Conservation (phyloP, 2,113 vertebrate species). For the Leptosomus discolor region DNA sequence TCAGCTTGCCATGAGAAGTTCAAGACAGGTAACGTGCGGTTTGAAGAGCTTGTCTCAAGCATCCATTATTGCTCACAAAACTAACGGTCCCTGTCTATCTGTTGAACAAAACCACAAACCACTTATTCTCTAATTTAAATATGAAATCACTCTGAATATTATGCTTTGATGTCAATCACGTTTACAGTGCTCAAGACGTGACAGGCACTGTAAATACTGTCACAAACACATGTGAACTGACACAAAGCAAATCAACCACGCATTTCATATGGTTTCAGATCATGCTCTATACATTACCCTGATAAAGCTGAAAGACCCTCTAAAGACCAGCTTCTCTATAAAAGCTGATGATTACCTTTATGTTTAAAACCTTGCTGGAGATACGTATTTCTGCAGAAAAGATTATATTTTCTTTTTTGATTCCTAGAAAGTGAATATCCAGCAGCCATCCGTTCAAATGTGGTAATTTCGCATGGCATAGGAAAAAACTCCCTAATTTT, state of each 20-base stretch:
- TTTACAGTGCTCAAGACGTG: neutral
- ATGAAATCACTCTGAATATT: neutral
- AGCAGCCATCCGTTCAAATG: neutral
- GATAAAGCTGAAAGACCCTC: neutral
- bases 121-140: neutral
- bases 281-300: no score
- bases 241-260: neutral
- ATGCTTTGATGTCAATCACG: neutral
- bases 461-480: neutral
- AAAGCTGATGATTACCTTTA: neutral
- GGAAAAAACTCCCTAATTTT: neutral
- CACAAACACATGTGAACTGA: neutral
- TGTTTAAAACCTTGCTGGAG: neutral
- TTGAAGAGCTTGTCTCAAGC: neutral
- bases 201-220: neutral
- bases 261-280: rapidly evolving
- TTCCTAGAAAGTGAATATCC: neutral
- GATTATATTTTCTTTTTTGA: neutral
- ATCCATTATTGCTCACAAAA: neutral
- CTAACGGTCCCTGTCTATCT: neutral
- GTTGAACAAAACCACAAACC: neutral
- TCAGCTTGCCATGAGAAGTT: neutral
- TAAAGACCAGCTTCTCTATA: neutral
- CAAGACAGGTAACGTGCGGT: neutral
- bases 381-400: neutral